Base-by-base conservation (phyloP, 2,113 vertebrate species). In the Sander vitreus region DNA sequence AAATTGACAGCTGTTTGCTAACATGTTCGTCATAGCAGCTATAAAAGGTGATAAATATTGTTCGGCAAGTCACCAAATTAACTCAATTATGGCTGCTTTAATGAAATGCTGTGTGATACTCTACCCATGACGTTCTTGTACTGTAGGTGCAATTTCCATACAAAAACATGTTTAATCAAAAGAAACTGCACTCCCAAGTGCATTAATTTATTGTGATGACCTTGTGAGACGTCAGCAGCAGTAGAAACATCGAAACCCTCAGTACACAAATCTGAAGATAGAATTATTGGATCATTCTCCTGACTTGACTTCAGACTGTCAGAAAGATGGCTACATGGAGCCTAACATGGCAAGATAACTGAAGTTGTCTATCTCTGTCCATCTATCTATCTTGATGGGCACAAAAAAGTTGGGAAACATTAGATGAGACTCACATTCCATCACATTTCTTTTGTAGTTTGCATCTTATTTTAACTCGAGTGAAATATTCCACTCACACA, bases 21-120 rank as follows among this genome's bases (percentile, higher is more conserved):
- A 57, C 19, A 50, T 7, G 4, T 57, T 72, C 5, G 11, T 57
- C 39, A 19, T 21, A 25, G 15, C 51, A 48, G 39, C 25, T 65
- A 21, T 25, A 48, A 51, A 73, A 54, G 45, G 57, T 67, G 53
- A 39, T 66, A 30, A 57, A 16, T 76, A 23, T 67, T 67, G 25
- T 33, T 25, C 50, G 11, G 2, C 60, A 13, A 54, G 73, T 36
- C 63, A 48, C 39, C 43, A 59, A 14, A 12, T 16, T 65, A 63
- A 68, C 57, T 62, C 5, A 30, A n/a, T 63, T 50, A 15, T 36
- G 14, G 9, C 25, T 55, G 57, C 12, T 66, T 18, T 48, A 27
- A 33, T 47, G 10, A 19, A 25, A 70, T 60, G 30, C 60, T 30
- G 4, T 59, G 21, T 58, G 5, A 48, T 21, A 7, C 19, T 27